phyloP scores from a whole-genome alignment of 92 coral and sea anemone genomes.

The Chrysogorgia sp. region DNA sequence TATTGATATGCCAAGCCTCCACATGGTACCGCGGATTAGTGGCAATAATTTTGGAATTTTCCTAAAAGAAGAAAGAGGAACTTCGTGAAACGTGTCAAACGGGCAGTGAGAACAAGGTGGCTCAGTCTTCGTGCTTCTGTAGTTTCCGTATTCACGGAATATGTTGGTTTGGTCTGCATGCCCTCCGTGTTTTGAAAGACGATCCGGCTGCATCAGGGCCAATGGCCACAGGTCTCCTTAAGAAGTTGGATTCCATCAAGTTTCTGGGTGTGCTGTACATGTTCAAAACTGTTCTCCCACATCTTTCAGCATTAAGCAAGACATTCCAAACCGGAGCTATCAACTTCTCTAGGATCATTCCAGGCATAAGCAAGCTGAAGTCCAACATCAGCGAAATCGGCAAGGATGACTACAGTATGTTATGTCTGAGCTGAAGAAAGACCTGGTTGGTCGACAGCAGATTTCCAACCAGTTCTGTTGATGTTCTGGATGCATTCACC shows the following conservation, averaged over 20 bases:
- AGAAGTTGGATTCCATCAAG: slow-evolving; percentile 35
- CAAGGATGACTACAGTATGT: slow-evolving; percentile 39
- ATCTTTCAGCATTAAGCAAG: slow-evolving; percentile 42
- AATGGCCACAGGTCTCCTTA: slow-evolving; percentile 47
- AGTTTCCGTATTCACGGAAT: slow-evolving; percentile 45
- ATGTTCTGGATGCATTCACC: slow-evolving; percentile 35
- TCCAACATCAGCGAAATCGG: slow-evolving; percentile 34
- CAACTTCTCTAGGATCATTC: slow-evolving; percentile 48
- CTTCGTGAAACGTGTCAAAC: slow-evolving; percentile 40
- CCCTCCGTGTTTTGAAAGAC: slow-evolving; percentile 40
- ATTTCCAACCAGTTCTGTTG: slow-evolving; percentile 29
- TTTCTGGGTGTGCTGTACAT: slow-evolving; percentile 49
- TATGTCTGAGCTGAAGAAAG: slow-evolving; percentile 28
- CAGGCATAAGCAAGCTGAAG: slow-evolving; percentile 32
- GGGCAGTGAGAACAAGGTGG: slow-evolving; percentile 52
- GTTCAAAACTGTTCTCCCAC: slow-evolving; percentile 46
- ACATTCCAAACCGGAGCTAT: slow-evolving; percentile 42
- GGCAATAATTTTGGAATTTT: too few species aligned
- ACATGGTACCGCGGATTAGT: too few species aligned
- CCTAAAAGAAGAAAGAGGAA: slow-evolving; percentile 42
- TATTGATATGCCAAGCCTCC: too few species aligned
- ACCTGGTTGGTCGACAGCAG: slow-evolving; percentile 32
- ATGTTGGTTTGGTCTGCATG: slow-evolving; percentile 40
- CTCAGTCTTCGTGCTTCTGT: slow-evolving; percentile 51
- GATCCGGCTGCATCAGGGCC: slow-evolving; percentile 40